These are phyloP conservation scores for Mionectes olivaceus DNA, from an alignment of 2,797 vertebrate species.

Conservation along the genomic window DNA sequence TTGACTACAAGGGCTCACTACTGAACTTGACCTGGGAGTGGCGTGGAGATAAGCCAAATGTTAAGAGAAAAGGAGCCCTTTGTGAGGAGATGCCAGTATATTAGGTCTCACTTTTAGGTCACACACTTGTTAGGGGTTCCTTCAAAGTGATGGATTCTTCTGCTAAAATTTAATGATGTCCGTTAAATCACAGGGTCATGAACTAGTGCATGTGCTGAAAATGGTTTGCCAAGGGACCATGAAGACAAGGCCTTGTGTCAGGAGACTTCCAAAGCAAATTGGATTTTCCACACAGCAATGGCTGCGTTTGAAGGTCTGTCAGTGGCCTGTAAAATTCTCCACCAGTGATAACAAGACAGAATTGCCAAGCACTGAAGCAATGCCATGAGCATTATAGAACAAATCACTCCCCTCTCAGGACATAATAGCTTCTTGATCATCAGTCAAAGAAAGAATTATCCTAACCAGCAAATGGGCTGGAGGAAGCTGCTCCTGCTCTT, in stretches of 20 bases:
- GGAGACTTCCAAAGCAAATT: constrained; percentile 59
- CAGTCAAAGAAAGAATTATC: constrained; percentile 29
- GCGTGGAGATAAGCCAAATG: constrained; percentile 67
- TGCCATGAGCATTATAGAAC: not conserved
- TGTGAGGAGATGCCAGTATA: constrained; percentile 35
- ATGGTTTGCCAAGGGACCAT: constrained; percentile 34
- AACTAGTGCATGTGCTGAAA: constrained; percentile 55
- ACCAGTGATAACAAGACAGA: constrained; percentile 30
- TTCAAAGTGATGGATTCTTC: constrained; percentile 69
- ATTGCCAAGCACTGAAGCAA: constrained; percentile 21
- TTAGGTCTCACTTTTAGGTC: constrained; percentile 67
- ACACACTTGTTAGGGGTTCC: constrained; percentile 63
- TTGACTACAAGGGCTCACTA: not conserved
- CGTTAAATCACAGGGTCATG: constrained; percentile 63
- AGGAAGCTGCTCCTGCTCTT: not conserved
- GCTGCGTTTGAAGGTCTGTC: constrained; percentile 37
- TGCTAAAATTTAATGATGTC: constrained; percentile 72
- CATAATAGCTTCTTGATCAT: constrained; percentile 20
- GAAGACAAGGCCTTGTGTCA: constrained; percentile 60
- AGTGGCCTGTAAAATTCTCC: constrained; percentile 57
- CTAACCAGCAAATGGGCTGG: not conserved
- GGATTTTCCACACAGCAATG: constrained; percentile 57
- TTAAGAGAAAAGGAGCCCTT: constrained; percentile 61
- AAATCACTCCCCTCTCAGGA: not conserved
- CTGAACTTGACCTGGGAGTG: constrained; percentile 62